These are phyloP conservation scores for Pseudorasbora parva DNA, from an alignment of 2,113 vertebrate genomes.

Conservation along the genomic window DNA sequence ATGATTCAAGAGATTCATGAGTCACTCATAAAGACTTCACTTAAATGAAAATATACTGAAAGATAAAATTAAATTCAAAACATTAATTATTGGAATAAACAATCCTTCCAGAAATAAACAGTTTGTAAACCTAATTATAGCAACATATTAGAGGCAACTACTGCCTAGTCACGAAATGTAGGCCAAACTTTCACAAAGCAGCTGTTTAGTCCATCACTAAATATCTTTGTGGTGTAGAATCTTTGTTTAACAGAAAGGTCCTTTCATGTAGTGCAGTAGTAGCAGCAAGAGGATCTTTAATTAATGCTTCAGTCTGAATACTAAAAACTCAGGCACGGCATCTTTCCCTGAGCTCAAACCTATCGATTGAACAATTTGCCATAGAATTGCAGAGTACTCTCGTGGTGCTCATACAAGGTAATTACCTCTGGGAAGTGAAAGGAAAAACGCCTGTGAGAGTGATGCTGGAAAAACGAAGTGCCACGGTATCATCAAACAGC, in stretches of 20 bases:
- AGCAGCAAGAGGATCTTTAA: constrained; percentile 16
- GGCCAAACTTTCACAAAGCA: constrained; percentile 1
- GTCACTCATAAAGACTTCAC: no score
- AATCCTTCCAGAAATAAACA: background rate
- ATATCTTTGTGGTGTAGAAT: constrained; percentile 3
- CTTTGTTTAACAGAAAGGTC: constrained; percentile 20
- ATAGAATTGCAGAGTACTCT: constrained; percentile 16
- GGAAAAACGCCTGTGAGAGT: constrained; percentile 2
- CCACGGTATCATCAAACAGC: constrained; percentile 20
- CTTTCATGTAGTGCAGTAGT: constrained; percentile 20
- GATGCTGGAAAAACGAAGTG: background rate
- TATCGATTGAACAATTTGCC: constrained; percentile 46
- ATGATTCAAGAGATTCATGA: no score
- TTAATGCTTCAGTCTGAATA: constrained; percentile 22
- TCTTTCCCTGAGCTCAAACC: constrained; percentile 24
- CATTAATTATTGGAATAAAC: background rate
- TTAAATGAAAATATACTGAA: background rate
- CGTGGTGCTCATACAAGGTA: constrained; percentile 15
- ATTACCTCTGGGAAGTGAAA: constrained; percentile 36
- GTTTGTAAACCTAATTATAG: background rate
- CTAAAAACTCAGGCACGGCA: background rate
- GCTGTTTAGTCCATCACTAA: background rate
- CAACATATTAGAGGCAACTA: background rate
- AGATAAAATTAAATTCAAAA: background rate
- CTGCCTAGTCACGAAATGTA: background rate